phyloP scores from a whole-genome alignment of 2,888 invertebrate genomes.

The Rugalucina vietnamica region DNA sequence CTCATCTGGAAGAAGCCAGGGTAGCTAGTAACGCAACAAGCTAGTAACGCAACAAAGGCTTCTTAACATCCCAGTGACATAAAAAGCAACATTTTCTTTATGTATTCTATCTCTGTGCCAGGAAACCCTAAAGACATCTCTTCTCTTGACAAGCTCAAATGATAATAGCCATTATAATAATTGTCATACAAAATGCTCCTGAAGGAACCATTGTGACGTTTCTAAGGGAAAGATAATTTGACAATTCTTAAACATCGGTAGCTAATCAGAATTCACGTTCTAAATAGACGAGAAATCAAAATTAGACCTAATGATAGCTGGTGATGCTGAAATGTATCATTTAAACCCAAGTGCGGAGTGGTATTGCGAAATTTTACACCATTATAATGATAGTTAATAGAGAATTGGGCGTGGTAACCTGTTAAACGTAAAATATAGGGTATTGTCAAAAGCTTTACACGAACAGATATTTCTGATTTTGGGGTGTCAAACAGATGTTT shows the following conservation, averaged over 20 bases:
- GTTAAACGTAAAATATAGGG: conserved; percentile 13
- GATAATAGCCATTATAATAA: too few relatives aligned
- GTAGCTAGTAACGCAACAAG: too few relatives aligned
- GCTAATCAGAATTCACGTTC: neutral
- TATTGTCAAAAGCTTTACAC: neutral
- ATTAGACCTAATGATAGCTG: neutral
- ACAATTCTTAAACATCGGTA: neutral
- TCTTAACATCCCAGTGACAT: too few relatives aligned
- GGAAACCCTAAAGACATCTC: too few relatives aligned
- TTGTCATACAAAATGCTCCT: neutral
- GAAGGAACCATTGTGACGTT: neutral
- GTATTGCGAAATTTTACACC: conserved; percentile 12
- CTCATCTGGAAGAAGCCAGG: too few relatives aligned
- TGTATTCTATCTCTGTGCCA: too few relatives aligned
- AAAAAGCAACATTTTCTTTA: too few relatives aligned
- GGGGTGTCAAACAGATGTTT: conserved; percentile 16
- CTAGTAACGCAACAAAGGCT: too few relatives aligned
- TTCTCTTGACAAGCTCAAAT: too few relatives aligned
- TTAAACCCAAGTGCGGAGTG: neutral
- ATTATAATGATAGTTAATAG: neutral
- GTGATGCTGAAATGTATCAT: neutral
- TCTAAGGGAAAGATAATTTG: neutral
- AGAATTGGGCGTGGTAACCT: neutral
- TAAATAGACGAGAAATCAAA: neutral
- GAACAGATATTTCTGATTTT: conserved; percentile 13